phyloP scores from a whole-genome alignment of 2,888 invertebrate species.

The Hipparchia sbordonii region DNA sequence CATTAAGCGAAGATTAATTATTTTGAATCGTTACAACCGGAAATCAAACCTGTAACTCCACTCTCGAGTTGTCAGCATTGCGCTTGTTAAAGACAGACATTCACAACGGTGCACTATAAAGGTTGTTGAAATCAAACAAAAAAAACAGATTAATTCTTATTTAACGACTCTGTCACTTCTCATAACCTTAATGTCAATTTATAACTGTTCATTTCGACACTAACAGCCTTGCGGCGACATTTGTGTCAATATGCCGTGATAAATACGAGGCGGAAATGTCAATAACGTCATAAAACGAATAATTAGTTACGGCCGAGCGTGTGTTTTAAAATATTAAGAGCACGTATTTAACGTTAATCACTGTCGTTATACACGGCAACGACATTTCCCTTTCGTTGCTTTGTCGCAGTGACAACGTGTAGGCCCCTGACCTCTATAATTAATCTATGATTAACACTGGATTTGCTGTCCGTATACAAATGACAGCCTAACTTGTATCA shows the following conservation, averaged over 20 bases:
- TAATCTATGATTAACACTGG: too few species aligned
- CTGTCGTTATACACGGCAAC: slow-evolving; percentile 53
- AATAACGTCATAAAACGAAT: slow-evolving; percentile 43
- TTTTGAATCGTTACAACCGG: neutral
- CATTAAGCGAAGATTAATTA: neutral
- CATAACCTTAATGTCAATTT: slow-evolving; percentile 18
- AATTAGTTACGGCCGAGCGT: slow-evolving; percentile 43
- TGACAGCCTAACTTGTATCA: too few species aligned
- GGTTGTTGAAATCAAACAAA: slow-evolving; percentile 3
- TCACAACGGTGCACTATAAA: neutral
- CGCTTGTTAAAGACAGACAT: neutral
- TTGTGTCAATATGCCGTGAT: slow-evolving; percentile 32
- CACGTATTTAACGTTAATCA: slow-evolving; percentile 68
- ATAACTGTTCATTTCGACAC: slow-evolving; percentile 9
- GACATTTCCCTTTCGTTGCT: slow-evolving; percentile 31
- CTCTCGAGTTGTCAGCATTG: neutral
- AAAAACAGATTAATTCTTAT: slow-evolving; percentile 14
- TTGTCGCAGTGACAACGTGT: slow-evolving; percentile 24
- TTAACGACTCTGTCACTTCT: slow-evolving; percentile 14
- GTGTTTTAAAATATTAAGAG: slow-evolving; percentile 63
- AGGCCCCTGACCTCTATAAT: too few species aligned
- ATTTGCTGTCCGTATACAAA: too few species aligned
- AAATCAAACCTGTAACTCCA: neutral
- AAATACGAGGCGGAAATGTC: slow-evolving; percentile 40
- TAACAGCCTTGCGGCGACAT: slow-evolving; percentile 31